Evolutionary conservation across 2,113 vertebrate species (phyloP), one percentile per base, ranked within the genome.

Genomic region (Sisor rabdophorus): DNA sequence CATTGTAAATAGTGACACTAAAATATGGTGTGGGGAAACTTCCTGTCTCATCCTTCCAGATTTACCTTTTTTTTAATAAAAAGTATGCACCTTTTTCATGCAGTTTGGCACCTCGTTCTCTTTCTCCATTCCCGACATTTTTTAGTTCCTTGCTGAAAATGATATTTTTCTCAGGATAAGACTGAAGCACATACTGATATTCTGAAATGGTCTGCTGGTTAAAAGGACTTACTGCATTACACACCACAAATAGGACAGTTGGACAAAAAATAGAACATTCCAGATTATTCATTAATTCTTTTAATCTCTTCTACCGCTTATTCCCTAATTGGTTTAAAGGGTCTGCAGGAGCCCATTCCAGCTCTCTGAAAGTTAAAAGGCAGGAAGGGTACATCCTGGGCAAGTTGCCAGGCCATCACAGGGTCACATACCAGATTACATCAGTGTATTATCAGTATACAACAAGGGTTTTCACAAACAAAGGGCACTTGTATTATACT

Each of bases 91-190:
- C 92, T 93, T 92, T 91, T 91, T 91, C 89, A 81, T 90, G 90
- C 90, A 89, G 80, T 82, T 89, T 88, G 88, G 85, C 87, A 85
- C 80, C 89, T 88, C 87, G 89, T 89, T 89, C 85, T 87, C 79
- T 80, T 91, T 93, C 93, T 89, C n/a, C n/a, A n/a, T n/a, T n/a
- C n/a, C n/a, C n/a, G n/a, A 91, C 89, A 94, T 92, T 90, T 90
- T 89, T 83, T n/a, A 93, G 93, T 85, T 95, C 93, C 89, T 92
- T 91, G 80, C 90, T 91, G 76, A 93, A 92, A 81, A 90, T 89
- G 89, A 94, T 93, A 77, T 92, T 91, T 87, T 94, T 92, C 69
- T 93, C 90, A 0, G 86, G 86, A 78, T 91, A 89, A 71, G 90
- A 90, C 85, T 92, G 91, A 81, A 95, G 91, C 87, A 94, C 89